These are phyloP conservation scores for Andrena camellia DNA, from an alignment of 2,888 invertebrate genomes.

Conservation along the genomic window DNA sequence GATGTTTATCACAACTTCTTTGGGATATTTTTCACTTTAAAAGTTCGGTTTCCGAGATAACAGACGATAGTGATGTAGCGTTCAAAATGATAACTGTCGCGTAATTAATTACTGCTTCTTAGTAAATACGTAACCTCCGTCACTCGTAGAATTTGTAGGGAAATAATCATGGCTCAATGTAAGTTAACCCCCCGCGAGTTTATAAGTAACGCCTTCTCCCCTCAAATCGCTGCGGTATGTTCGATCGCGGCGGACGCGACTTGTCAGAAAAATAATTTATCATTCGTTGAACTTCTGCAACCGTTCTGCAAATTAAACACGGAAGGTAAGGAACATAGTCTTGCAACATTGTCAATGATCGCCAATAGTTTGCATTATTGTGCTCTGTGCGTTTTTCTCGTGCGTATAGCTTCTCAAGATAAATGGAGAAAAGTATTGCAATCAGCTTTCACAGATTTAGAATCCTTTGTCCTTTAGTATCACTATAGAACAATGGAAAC, in stretches of 20 bases:
- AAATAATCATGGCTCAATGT: constrained; percentile 86
- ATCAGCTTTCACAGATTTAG: background rate
- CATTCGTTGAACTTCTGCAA: constrained; percentile 95
- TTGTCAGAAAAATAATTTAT: constrained; percentile 95
- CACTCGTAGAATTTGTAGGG: constrained; percentile 20
- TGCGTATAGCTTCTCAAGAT: too few relatives aligned
- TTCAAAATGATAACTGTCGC: constrained; percentile 31
- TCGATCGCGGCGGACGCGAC: constrained; percentile 93
- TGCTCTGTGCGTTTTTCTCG: too few relatives aligned
- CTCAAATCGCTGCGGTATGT: constrained; percentile 94
- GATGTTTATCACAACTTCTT: constrained; percentile 10
- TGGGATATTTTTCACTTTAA: constrained; percentile 65
- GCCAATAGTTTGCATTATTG: too few relatives aligned
- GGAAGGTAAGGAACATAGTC: constrained; percentile 87
- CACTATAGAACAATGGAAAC: background rate
- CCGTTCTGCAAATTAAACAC: constrained; percentile 93
- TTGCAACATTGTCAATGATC: background rate
- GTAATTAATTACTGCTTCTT: constrained; percentile 42
- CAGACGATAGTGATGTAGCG: constrained; percentile 47
- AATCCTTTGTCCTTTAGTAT: background rate
- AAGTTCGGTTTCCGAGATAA: constrained; percentile 43
- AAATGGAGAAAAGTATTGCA: too few relatives aligned
- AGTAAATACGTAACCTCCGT: constrained; percentile 29
- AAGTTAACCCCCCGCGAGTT: constrained; percentile 93
- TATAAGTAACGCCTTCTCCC: constrained; percentile 95